A percentile compares a stretch with the other conserved stretches of the same genome.
Conservation (phyloP, 2,888 invertebrate species). For the Drosophila crucigera region DNA sequence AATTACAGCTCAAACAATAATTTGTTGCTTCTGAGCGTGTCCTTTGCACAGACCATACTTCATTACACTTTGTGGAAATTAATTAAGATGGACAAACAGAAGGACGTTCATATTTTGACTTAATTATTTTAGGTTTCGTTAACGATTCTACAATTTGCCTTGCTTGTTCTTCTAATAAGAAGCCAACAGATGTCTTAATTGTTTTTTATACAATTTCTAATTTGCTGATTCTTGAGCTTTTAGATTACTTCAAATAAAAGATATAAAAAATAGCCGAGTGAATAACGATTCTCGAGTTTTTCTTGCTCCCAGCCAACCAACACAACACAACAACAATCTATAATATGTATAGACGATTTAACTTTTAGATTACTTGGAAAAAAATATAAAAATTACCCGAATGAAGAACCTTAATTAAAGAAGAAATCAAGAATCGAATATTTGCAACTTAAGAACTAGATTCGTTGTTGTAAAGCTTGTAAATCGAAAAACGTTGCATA, state of each 20-base stretch:
- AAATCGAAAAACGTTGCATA: conserved; percentile 18
- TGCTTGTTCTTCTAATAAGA: background rate
- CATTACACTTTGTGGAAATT: background rate
- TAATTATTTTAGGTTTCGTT: background rate
- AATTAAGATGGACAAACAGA: background rate
- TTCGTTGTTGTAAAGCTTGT: background rate
- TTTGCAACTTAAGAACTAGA: background rate
- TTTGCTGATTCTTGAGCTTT: background rate
- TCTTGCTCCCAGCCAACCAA: background rate
- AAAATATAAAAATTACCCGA: background rate
- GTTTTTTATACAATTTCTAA: background rate
- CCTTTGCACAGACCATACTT: background rate
- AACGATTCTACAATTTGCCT: background rate
- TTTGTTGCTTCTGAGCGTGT: conserved; percentile 25
- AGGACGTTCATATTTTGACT: background rate
- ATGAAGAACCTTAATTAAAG: background rate
- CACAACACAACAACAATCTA: background rate
- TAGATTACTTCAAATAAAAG: background rate
- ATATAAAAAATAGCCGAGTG: background rate
- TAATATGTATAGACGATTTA: background rate
- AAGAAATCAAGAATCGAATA: background rate
- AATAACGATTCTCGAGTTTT: background rate
- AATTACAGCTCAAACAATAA: conserved; percentile 57
- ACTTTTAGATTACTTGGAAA: background rate
- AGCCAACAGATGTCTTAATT: conserved; percentile 1